phyloP scores from a whole-genome alignment of 1,140 invertebrate genomes.

The Tetragonula clypearis region DNA sequence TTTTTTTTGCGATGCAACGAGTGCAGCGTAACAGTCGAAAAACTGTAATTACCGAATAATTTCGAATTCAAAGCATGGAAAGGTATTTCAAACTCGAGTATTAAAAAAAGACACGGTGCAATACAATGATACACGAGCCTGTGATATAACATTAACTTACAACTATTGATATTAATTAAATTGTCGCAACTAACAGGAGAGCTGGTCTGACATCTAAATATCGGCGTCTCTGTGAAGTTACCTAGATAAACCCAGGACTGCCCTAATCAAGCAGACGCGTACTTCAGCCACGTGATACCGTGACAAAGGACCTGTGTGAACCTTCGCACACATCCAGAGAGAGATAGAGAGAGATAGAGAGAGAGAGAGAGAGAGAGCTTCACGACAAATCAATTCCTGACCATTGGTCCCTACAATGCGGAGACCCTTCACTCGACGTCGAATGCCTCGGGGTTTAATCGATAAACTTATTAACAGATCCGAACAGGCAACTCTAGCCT shows the following conservation, averaged over 20 bases:
- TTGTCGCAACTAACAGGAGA: neutral
- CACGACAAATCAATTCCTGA: constrained; percentile 10
- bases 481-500: too few species aligned
- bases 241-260: neutral
- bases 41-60: neutral
- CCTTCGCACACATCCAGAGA: neutral
- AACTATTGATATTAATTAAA: too few species aligned
- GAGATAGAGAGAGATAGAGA: too few species aligned
- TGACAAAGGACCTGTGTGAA: constrained; percentile 6
- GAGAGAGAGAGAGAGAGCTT: neutral
- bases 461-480: neutral
- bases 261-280: neutral
- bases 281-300: neutral
- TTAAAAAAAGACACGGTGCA: too few species aligned
- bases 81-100: too few species aligned
- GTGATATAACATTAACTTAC: too few species aligned
- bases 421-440: neutral
- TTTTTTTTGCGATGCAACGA: neutral
- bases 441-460: too few species aligned
- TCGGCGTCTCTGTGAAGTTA: neutral
- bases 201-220: neutral
- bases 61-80: too few species aligned
- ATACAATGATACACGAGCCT: too few species aligned
- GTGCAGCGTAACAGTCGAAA: neutral
- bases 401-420: neutral